Conservation (phyloP, 2,113 vertebrate species). For the Tetrao urogallus region DNA sequence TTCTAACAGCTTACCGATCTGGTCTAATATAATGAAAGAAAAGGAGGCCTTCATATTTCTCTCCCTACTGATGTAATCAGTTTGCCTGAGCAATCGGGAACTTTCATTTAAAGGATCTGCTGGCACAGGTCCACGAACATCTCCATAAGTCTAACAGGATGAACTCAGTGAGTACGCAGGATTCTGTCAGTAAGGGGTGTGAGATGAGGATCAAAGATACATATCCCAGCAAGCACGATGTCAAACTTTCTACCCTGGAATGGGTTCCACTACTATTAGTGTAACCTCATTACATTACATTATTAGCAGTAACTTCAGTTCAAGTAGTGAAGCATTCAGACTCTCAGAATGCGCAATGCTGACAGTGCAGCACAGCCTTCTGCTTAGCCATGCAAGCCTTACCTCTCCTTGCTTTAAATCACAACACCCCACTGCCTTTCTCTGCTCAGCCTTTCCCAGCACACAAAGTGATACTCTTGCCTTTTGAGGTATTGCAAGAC, state of each 20-base stretch:
- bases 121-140: not conserved
- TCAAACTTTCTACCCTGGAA: not conserved
- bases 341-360: not conserved
- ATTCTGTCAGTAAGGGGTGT: not conserved
- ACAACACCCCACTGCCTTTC: not conserved
- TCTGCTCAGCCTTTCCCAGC: not conserved
- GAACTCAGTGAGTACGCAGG: not conserved
- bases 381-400: not conserved
- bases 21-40: not conserved
- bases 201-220: slow-evolving; percentile 2
- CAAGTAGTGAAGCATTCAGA: not conserved
- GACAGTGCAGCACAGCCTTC: not conserved
- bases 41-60: not conserved
- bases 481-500: not conserved
- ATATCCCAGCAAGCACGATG: not conserved
- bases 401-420: not conserved
- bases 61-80: not conserved
- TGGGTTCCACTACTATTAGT: not conserved
- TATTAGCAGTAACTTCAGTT: not conserved
- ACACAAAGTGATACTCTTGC: not conserved
- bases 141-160: not conserved
- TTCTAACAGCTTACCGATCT: slow-evolving; percentile 3
- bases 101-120: not conserved
- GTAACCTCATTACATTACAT: not conserved
- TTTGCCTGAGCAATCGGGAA: not conserved